A percentile compares a stretch with the other conserved stretches of the same genome.
phyloP scores from a whole-genome alignment of 2,797 vertebrate genomes.

The Sternotherus odoratus region DNA sequence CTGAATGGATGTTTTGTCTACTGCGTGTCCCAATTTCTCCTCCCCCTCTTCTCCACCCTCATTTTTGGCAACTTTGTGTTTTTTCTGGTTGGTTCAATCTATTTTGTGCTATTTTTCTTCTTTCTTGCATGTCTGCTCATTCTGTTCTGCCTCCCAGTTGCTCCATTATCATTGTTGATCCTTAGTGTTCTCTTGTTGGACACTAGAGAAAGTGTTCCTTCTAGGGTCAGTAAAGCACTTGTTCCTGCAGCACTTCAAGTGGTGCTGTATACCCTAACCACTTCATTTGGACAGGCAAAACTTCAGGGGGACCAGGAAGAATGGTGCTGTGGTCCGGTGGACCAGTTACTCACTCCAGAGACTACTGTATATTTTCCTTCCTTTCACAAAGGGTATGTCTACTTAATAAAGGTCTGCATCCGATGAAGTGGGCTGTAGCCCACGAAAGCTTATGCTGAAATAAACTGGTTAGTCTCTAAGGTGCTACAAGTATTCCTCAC shows the following conservation, averaged over 20 bases:
- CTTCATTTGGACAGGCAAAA: constrained; percentile 68
- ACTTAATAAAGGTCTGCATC: neutral
- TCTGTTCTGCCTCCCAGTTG: constrained; percentile 27
- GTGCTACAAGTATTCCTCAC: no score
- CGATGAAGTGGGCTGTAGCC: no score
- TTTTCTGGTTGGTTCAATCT: neutral
- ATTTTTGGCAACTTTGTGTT: neutral
- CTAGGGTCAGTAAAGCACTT: constrained; percentile 51
- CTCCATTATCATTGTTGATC: constrained; percentile 44
- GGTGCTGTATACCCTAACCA: constrained; percentile 39
- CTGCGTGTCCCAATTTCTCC: no score
- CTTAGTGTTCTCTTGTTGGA: neutral
- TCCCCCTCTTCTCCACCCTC: no score
- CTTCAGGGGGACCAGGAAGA: constrained; percentile 51
- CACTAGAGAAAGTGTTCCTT: constrained; percentile 63
- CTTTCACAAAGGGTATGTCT: neutral
- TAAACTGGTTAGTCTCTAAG: no score
- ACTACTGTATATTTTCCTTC: constrained; percentile 36
- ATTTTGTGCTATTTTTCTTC: neutral
- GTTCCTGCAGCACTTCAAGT: constrained; percentile 49
- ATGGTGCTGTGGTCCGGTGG: constrained; percentile 39
- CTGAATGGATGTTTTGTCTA: neutral
- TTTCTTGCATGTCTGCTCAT: neutral
- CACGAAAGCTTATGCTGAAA: no score
- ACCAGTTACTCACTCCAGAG: constrained; percentile 34